These are phyloP conservation scores for Drosophila truncata DNA, from an alignment of 1,140 invertebrate genomes.

Conservation along the genomic window DNA sequence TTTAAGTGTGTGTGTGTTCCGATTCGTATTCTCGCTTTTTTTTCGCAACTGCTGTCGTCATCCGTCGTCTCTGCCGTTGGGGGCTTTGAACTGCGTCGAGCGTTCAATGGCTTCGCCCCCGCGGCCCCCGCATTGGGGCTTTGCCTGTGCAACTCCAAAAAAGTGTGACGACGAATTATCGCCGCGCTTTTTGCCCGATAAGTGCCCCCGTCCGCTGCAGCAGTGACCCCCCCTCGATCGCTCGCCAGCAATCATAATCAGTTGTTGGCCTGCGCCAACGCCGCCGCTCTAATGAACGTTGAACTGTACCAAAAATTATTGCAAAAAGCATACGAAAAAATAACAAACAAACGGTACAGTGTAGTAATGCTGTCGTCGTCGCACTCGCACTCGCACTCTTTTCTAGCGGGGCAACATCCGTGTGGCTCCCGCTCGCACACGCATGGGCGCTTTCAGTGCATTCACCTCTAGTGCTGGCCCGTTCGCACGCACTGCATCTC, in stretches of 20 bases:
- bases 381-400: slow-evolving; percentile 4
- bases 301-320: slow-evolving; percentile 59
- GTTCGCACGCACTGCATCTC: slow-evolving; percentile 4
- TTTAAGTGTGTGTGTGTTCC: background rate
- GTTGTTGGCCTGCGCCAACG: too few relatives aligned
- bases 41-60: slow-evolving; percentile 32
- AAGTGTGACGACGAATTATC: slow-evolving; percentile 57
- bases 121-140: background rate
- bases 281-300: slow-evolving; percentile 70
- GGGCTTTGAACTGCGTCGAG: slow-evolving; percentile 62
- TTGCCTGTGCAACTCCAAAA: slow-evolving; percentile 44
- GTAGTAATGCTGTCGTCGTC: background rate
- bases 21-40: slow-evolving; percentile 20
- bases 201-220: slow-evolving; percentile 19
- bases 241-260: slow-evolving; percentile 33
- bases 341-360: slow-evolving; percentile 34
- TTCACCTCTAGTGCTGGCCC: slow-evolving; percentile 27
- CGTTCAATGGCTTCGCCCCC: slow-evolving; percentile 55
- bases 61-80: slow-evolving; percentile 15
- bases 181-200: slow-evolving; percentile 46
- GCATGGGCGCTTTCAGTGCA: background rate
- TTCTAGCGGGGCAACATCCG: slow-evolving; percentile 37
- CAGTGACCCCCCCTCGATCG: background rate
- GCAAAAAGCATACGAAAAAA: slow-evolving; percentile 58
- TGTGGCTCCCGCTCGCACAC: slow-evolving; percentile 3